Base-by-base conservation (phyloP, 2,113 vertebrate species). In the Platysteira castanea region DNA sequence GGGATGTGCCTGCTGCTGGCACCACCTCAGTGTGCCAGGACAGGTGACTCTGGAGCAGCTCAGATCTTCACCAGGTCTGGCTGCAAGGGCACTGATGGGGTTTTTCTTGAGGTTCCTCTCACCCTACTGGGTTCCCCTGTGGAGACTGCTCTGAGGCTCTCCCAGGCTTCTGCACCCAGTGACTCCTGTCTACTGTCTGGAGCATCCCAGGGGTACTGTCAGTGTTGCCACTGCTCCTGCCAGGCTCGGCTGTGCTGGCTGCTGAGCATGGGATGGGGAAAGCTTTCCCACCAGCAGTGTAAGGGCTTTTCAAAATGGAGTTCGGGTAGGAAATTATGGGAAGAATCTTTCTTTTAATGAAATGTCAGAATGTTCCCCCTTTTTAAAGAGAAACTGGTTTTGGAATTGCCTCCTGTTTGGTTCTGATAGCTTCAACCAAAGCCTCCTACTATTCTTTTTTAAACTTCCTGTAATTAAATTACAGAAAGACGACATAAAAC, bases 51-150 rank as follows among this genome's bases (percentile, higher is more conserved):
- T 23, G 47, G 35, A 52, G 27, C 7, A 41, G 42, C 59, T 41
- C 53, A n/a, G 70, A 30, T 31, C 30, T 68, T 54, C 37, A 50
- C 7, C 8, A 71, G 30, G 53, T 68, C 42, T 44, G 3, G 15
- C 37, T 52, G 53, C 12, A 7, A 26, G 53, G 30, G 30, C 75
- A 52, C 19, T 26, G 9, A 30, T 2, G 16, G 4, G 15, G 6
- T 13, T 79, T 57, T 23, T 69, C 42, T n/a, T 23, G 42, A 26
- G 13, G 35, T 15, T 85, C 35, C 42, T 61, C n/a, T 61, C 37
- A 47, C 22, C 53, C 30, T 23, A 0, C 22, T 30, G 24, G 4
- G 12, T 7, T 23, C 7, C 24, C 46, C 46, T 10, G 2, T 3
- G 46, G 63, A 27, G 2, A 7, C 8, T 19, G 21, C 5, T 46